phyloP scores from a whole-genome alignment of 1,140 invertebrate species.

The Dryas iulia region DNA sequence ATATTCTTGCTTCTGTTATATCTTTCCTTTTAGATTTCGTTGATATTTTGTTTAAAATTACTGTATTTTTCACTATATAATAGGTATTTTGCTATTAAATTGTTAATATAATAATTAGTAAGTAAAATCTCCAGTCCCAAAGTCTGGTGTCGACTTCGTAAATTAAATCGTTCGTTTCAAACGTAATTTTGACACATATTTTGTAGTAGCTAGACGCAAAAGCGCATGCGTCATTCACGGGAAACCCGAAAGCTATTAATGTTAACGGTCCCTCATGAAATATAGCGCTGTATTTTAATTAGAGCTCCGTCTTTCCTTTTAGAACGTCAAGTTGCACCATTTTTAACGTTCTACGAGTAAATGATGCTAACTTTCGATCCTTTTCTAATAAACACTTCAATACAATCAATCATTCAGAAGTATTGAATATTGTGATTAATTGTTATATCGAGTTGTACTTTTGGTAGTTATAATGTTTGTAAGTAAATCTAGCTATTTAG shows the following conservation, averaged over 20 bases:
- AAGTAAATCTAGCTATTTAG: too few relatives aligned
- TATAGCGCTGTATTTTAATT: constrained; percentile 53
- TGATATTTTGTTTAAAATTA: too few relatives aligned
- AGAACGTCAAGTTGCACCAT: neutral
- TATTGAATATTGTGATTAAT: neutral
- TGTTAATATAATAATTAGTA: too few relatives aligned
- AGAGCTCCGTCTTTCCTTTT: constrained; percentile 35
- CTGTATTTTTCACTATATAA: too few relatives aligned
- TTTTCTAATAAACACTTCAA: neutral
- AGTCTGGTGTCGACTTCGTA: neutral
- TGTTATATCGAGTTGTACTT: too few relatives aligned
- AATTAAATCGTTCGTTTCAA: neutral
- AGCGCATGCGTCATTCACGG: constrained; percentile 48
- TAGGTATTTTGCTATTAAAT: too few relatives aligned
- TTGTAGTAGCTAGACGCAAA: constrained; percentile 17
- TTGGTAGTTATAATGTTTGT: too few relatives aligned
- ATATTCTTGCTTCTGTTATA: too few relatives aligned
- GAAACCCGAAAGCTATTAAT: constrained; percentile 47
- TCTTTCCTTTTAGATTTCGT: too few relatives aligned
- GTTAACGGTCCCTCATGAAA: constrained; percentile 47
- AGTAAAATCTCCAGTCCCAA: neutral
- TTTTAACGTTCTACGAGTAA: neutral
- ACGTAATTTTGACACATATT: constrained; percentile 13
- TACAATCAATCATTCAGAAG: neutral
- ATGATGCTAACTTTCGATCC: neutral